Evolutionary conservation across 2,888 invertebrate genomes (phyloP).

Genomic region (Hemaris fuciformis): DNA sequence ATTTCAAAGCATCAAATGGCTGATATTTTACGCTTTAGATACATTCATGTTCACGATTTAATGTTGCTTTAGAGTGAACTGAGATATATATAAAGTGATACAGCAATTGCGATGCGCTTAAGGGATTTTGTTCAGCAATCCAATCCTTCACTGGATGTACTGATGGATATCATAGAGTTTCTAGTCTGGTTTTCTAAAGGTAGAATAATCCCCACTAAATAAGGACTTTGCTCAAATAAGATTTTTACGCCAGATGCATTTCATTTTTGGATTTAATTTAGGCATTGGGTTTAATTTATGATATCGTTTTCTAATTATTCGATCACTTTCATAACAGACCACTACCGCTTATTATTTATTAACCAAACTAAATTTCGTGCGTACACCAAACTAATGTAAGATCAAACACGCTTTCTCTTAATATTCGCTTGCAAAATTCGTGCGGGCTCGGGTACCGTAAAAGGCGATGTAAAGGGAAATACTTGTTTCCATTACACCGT

Average conservation of each 20-base stretch:
- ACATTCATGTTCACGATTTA: neutral
- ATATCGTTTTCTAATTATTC: too few relatives aligned
- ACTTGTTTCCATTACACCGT: constrained; percentile 59
- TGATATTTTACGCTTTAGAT: neutral
- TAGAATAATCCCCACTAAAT: too few relatives aligned
- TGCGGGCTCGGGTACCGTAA: constrained; percentile 31
- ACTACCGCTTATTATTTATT: neutral
- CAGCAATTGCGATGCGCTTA: too few relatives aligned
- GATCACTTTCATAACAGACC: too few relatives aligned
- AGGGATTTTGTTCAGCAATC: too few relatives aligned
- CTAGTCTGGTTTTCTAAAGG: too few relatives aligned
- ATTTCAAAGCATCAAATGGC: neutral
- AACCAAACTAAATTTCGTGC: neutral
- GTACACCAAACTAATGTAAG: neutral
- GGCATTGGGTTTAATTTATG: too few relatives aligned
- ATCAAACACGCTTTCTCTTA: constrained; percentile 10
- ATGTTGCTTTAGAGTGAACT: neutral
- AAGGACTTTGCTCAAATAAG: too few relatives aligned
- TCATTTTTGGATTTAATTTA: neutral
- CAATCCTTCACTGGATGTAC: too few relatives aligned
- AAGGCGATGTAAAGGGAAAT: constrained; percentile 37
- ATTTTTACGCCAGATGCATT: too few relatives aligned
- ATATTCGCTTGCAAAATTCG: constrained; percentile 32
- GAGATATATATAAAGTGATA: neutral
- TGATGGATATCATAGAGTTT: too few relatives aligned